Evolutionary conservation across 2,888 invertebrate species (phyloP), one percentile per base, ranked within the genome.

Genomic region (Cephonodes hylas): DNA sequence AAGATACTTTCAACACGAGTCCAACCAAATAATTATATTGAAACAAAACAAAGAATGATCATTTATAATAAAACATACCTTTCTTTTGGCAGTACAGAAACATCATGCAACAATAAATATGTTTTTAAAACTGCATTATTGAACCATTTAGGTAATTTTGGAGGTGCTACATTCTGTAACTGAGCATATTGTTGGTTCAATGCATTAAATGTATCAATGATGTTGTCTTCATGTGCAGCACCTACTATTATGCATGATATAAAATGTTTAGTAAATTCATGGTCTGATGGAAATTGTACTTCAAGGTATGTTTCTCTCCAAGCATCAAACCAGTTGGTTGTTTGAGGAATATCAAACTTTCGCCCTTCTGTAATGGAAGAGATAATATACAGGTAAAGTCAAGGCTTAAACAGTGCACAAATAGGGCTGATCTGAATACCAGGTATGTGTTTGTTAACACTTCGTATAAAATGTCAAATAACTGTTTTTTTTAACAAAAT

Each of bases 231-330:
- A 34, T 93, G 88, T 34, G 96, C 95, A 22, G 96, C 95, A 20
- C 95, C 93, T 13, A 96, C 95, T 74, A 97, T 93, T 76, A 97
- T 94, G 82, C 97, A 97, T 13, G 96, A 96, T 60, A 97, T 82
- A 79, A 96, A 96, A 85, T 98, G 97, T 78, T 97, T 96, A 0
- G 98, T 96, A 80, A 98, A 99, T 89, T 99, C 99, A 93, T 99
- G 99, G 80, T 99, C 99, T 3, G 96, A 96, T 18, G 97, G 97
- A 83, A 96, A 97, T 81, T 97, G 96, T 64, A 97, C 95, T 78
- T 96, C 95, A 48, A 98, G 93, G 86, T 99, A 99, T 27, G 96
- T 96, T 74, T 98, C 97, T 75, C 98, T 94, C 97, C 98, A 99
- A 8, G 96, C 95, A 85, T 99, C 98, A 93, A 97, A 99, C 99